Conservation (phyloP, 2,888 invertebrate genomes). For the Metellina segmentata region DNA sequence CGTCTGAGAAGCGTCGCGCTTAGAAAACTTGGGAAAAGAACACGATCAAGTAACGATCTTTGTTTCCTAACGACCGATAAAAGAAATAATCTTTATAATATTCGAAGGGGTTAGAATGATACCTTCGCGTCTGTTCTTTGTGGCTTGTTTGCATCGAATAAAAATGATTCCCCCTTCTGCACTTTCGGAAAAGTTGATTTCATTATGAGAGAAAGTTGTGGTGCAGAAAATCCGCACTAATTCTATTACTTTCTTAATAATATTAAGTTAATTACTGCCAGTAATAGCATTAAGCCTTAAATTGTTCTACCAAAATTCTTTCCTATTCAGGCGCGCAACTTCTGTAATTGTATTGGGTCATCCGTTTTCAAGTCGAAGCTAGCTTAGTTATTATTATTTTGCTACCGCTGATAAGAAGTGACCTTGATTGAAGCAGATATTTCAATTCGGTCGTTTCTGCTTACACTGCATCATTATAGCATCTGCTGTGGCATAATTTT, state of each 20-base stretch:
- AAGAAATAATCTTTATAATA: neutral
- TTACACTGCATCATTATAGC: no score
- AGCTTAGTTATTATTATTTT: no score
- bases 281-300: neutral
- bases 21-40: conserved; percentile 5
- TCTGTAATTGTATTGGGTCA: no score
- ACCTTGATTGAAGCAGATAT: no score
- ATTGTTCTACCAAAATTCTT: neutral
- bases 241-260: neutral
- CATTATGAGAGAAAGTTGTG: neutral
- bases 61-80: conserved; percentile 1
- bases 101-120: neutral
- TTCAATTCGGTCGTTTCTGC: no score
- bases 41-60: conserved; percentile 2
- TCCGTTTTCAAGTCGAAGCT: no score
- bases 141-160: no score
- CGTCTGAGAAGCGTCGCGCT: neutral
- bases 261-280: neutral
- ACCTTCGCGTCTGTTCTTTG: no score
- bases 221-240: neutral
- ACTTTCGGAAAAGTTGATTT: neutral
- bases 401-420: no score
- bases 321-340: neutral
- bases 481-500: no score
- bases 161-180: no score